A percentile compares a stretch with the other conserved stretches of the same genome.
Conservation (phyloP, 2,113 vertebrate genomes). For the Aldabrachelys gigantea region DNA sequence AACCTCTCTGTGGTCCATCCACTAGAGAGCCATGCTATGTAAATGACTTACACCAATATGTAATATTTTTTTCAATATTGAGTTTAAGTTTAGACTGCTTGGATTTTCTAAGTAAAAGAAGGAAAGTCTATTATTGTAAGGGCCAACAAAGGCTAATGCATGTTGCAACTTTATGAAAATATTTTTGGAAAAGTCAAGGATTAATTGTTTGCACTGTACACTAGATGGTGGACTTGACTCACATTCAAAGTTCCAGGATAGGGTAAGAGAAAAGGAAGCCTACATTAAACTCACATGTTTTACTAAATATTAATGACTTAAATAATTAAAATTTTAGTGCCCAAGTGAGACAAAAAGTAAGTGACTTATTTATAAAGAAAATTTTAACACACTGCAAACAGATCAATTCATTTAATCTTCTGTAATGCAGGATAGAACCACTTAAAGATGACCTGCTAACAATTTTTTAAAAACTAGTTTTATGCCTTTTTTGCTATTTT, state of each 20-base stretch:
- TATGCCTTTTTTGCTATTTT: not conserved
- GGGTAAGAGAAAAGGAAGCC: not conserved
- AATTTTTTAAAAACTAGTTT: not conserved
- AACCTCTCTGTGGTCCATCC: not conserved
- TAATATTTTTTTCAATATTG: not conserved
- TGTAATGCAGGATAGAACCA: not conserved
- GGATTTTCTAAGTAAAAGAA: not conserved
- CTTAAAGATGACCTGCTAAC: not conserved
- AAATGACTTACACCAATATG: not conserved
- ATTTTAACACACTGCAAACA: not conserved
- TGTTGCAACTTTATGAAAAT: not conserved
- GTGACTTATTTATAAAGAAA: not conserved
- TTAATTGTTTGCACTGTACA: slow-evolving; percentile 56
- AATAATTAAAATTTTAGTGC: not conserved
- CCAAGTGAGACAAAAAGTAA: not conserved
- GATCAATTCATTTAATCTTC: not conserved
- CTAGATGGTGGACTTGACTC: slow-evolving; percentile 74
- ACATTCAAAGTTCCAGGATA: not conserved
- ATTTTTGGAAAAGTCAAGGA: not conserved
- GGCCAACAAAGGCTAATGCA: not conserved
- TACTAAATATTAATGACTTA: not conserved
- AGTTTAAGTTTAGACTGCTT: not conserved
- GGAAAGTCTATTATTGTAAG: not conserved
- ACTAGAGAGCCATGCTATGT: not conserved
- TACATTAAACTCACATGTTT: not conserved